phyloP scores from a whole-genome alignment of 1,140 invertebrate genomes.

The Oscheius sp. region DNA sequence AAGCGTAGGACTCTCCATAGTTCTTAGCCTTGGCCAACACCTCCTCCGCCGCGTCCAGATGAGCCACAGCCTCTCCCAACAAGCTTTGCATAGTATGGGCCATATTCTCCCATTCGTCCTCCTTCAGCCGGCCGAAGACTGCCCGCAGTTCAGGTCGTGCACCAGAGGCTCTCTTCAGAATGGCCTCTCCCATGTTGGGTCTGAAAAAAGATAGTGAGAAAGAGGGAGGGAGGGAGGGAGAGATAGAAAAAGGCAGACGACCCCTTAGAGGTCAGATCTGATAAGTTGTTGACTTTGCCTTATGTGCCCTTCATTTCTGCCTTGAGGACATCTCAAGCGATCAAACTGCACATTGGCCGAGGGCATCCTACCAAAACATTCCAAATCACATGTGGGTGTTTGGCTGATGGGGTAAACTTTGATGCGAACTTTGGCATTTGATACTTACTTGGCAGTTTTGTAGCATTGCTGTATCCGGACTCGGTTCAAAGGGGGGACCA shows the following conservation, averaged over 20 bases:
- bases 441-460: slow-evolving; percentile 55
- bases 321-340: no score
- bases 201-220: no score
- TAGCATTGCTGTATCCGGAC: slow-evolving; percentile 57
- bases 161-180: slow-evolving; percentile 52
- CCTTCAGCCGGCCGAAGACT: slow-evolving; percentile 46
- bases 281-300: no score
- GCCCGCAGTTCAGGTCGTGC: slow-evolving; percentile 51
- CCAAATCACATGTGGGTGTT: no score
- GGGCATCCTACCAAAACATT: no score
- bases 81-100: slow-evolving; percentile 35
- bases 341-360: no score
- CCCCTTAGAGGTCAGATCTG: no score
- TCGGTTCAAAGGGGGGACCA: slow-evolving; percentile 50
- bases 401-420: no score
- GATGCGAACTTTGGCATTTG: no score
- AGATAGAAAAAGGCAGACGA: no score
- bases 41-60: slow-evolving; percentile 21
- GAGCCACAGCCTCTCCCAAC: slow-evolving; percentile 5
- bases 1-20: slow-evolving; percentile 51
- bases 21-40: slow-evolving; percentile 48
- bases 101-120: slow-evolving; percentile 50
- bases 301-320: no score
- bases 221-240: no score
- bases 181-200: slow-evolving; percentile 50